Conservation (phyloP, 1,140 invertebrate species). For the Musca domestica region DNA sequence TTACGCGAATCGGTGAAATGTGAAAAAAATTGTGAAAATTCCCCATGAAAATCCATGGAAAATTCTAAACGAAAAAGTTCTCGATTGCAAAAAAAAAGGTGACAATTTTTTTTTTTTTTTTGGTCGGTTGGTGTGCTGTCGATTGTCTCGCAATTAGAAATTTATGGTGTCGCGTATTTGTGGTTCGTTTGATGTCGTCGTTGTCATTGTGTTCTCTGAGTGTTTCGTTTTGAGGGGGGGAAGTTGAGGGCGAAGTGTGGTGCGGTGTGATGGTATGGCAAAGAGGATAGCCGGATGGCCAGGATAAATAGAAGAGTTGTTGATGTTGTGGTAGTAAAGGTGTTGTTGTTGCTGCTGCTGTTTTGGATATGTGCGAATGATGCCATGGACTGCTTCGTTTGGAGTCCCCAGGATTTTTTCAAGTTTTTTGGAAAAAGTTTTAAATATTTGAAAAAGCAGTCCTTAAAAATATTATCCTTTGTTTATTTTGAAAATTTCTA, state of each 20-base stretch:
- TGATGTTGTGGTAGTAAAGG: neutral
- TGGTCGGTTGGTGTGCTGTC: neutral
- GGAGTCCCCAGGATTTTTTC: no score
- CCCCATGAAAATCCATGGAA: neutral
- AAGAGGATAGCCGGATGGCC: neutral
- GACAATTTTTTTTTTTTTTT: neutral
- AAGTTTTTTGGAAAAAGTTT: neutral
- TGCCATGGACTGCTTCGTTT: no score
- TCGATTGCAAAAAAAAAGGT: slow-evolving; percentile 9
- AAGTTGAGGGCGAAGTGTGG: no score
- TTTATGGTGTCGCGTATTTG: slow-evolving; percentile 24
- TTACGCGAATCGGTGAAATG: neutral
- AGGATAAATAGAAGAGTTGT: neutral
- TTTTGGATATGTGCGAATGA: no score
- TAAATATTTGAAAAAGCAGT: no score
- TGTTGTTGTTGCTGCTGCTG: neutral
- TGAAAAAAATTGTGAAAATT: slow-evolving; percentile 2
- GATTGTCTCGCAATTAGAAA: slow-evolving; percentile 23
- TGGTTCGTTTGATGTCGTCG: slow-evolving; percentile 21
- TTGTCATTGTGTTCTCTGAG: neutral
- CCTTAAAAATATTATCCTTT: no score
- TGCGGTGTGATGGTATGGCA: neutral
- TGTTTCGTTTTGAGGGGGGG: no score
- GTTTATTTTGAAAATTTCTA: neutral
- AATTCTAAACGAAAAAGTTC: slow-evolving; percentile 7